phyloP scores from a whole-genome alignment of 1,140 invertebrate genomes.

The Drusus annulatus region DNA sequence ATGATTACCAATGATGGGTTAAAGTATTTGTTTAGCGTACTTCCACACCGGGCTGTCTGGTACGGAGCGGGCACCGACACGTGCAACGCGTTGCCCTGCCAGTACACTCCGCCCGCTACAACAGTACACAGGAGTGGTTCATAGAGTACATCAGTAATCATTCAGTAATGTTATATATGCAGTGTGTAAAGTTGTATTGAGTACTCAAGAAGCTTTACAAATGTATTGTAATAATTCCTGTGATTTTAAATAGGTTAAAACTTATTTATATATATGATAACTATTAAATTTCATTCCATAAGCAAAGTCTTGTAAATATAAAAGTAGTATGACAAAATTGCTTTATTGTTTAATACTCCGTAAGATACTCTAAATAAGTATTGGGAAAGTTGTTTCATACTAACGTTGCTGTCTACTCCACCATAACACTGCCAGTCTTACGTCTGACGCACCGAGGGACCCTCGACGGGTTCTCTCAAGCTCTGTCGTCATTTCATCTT shows the following conservation, averaged over 20 bases:
- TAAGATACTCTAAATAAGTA: slow-evolving; percentile 40
- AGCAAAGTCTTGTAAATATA: slow-evolving; percentile 55
- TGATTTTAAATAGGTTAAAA: slow-evolving; percentile 53
- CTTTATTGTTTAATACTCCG: slow-evolving; percentile 50
- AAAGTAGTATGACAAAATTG: slow-evolving; percentile 52
- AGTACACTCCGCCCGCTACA: no score
- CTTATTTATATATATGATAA: slow-evolving; percentile 49
- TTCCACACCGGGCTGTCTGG: neutral
- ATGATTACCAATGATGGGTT: no score
- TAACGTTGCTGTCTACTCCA: neutral
- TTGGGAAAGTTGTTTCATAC: neutral
- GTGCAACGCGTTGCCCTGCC: no score
- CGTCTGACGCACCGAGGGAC: no score
- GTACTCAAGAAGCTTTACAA: slow-evolving; percentile 43
- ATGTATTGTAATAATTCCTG: slow-evolving; percentile 51
- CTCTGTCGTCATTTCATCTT: neutral
- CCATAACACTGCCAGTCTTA: no score
- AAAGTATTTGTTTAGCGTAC: neutral
- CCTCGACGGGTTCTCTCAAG: no score
- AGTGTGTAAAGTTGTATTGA: slow-evolving; percentile 39
- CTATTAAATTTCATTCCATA: slow-evolving; percentile 53
- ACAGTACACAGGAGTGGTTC: no score
- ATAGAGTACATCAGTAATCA: neutral
- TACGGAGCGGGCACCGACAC: no score
- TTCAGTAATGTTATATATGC: slow-evolving; percentile 47